A percentile compares a stretch with the other conserved stretches of the same genome.
These are phyloP conservation scores for Mustela nigripes DNA, from an alignment of 2,113 vertebrate species.

Conservation along the genomic window DNA sequence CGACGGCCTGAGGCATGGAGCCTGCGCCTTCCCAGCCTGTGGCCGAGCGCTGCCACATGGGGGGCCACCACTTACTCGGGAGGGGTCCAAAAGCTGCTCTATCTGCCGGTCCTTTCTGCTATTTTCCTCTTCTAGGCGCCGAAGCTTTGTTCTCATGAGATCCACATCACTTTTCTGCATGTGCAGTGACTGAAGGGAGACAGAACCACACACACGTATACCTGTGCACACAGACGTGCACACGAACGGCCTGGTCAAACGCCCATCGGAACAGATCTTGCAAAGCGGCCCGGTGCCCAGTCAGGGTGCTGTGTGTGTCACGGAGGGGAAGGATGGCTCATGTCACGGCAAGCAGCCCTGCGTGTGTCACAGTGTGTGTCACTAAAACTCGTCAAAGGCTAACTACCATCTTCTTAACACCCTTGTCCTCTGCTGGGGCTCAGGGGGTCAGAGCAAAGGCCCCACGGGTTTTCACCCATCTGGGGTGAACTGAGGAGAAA, in stretches of 20 bases:
- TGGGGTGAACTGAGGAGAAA: not conserved
- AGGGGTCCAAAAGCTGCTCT: slow-evolving; percentile 93
- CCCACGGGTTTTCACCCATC: not conserved
- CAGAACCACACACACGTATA: not conserved
- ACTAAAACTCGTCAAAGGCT: not conserved
- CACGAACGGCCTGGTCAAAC: not conserved
- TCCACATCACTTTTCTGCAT: slow-evolving; percentile 92
- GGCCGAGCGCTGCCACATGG: fast-evolving
- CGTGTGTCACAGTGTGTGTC: fast-evolving
- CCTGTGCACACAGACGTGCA: not conserved
- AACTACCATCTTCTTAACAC: not conserved
- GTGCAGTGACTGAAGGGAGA: slow-evolving; percentile 89
- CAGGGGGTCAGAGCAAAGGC: fast-evolving
- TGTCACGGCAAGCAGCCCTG: not conserved
- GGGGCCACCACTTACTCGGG: slow-evolving; percentile 85
- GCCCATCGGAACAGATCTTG: not conserved
- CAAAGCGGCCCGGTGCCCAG: not conserved
- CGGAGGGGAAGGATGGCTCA: not conserved
- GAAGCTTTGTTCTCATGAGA: slow-evolving; percentile 93
- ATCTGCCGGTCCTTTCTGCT: slow-evolving; percentile 95
- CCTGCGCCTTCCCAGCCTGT: not conserved
- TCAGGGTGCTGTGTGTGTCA: fast-evolving
- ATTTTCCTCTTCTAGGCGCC: slow-evolving; percentile 94
- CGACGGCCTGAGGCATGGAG: not conserved
- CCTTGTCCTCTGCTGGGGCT: not conserved